Conservation (phyloP, 2,797 vertebrate genomes). For the Sparidentex hasta region DNA sequence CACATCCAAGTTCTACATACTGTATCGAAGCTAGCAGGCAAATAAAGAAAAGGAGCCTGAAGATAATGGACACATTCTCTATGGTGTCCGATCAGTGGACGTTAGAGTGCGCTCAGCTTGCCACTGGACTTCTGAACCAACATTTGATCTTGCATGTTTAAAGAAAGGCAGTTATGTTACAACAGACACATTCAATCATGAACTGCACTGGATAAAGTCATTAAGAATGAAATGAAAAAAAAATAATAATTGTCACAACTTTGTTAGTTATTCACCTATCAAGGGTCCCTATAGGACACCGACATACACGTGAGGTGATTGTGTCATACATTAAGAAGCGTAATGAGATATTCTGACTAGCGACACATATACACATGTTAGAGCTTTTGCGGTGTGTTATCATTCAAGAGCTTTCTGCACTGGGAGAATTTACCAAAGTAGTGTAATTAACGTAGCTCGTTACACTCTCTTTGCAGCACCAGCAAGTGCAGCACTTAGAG, state of each 20-base stretch:
- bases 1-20: constrained; percentile 1
- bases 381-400: no score
- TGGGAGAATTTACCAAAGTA: background rate
- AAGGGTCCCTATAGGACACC: no score
- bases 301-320: no score
- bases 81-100: background rate
- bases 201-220: no score
- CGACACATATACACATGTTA: no score
- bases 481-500: background rate
- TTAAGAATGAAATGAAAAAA: no score
- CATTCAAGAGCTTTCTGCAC: background rate
- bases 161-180: background rate
- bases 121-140: background rate
- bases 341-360: no score
- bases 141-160: background rate
- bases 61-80: background rate
- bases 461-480: background rate
- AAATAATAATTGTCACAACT: no score
- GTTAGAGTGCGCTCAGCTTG: background rate
- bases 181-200: background rate
- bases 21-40: constrained; percentile 27
- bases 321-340: no score
- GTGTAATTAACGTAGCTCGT: background rate
- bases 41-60: background rate
- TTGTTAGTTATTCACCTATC: no score